Conservation (phyloP, 2,888 invertebrate species). For the Argynnis bischoffii region DNA sequence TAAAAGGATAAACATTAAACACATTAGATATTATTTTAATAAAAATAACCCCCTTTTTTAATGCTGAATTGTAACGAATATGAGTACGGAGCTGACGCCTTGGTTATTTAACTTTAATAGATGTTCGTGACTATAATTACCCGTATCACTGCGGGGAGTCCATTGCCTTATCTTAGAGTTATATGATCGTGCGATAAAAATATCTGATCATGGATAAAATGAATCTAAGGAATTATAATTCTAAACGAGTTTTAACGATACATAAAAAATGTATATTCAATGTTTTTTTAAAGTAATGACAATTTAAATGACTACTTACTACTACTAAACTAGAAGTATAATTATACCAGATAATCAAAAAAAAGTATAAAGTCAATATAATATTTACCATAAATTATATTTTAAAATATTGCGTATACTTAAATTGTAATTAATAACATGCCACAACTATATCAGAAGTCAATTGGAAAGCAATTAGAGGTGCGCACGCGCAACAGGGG, state of each 20-base stretch:
- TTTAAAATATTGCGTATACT: slow-evolving; percentile 19
- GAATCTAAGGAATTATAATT: too few species aligned
- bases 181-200: slow-evolving; percentile 28
- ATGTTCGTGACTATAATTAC: slow-evolving; percentile 66
- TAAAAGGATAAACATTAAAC: too few species aligned
- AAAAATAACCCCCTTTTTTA: background rate
- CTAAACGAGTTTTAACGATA: too few species aligned
- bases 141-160: slow-evolving; percentile 75
- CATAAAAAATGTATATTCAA: too few species aligned
- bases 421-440: slow-evolving; percentile 48
- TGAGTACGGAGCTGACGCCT: slow-evolving; percentile 41
- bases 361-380: too few species aligned
- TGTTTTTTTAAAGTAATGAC: too few species aligned
- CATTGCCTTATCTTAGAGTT: slow-evolving; percentile 68
- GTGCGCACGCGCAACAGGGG: slow-evolving; percentile 67
- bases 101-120: slow-evolving; percentile 45
- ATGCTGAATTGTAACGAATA: background rate
- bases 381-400: slow-evolving; percentile 3
- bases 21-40: too few species aligned
- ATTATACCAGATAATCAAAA: too few species aligned
- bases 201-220: background rate
- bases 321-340: too few species aligned
- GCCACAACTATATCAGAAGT: slow-evolving; percentile 52
- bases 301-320: too few species aligned
- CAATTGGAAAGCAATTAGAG: slow-evolving; percentile 76